Evolutionary conservation across 2,113 vertebrate genomes (phyloP), one percentile per base, ranked within the genome.

Genomic region (Garra rufa): DNA sequence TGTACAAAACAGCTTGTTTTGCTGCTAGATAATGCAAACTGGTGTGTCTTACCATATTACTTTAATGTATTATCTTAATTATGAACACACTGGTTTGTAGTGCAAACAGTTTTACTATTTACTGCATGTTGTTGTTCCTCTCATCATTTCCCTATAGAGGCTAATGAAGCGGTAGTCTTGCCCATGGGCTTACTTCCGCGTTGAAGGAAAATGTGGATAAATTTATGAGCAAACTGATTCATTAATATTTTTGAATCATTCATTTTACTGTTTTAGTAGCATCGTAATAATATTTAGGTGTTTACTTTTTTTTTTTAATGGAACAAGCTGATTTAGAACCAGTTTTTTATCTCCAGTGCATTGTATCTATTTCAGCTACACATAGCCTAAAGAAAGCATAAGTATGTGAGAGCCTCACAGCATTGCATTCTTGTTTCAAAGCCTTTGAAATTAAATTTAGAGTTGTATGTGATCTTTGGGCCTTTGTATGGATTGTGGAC

Each of bases 361-460:
- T 19, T 3, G 8, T 69, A 17, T 69, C 65, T 38, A 21, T 38
- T 69, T 38, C 38, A 69, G 11, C 6, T 46, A 44, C 21, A n/a
- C 30, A 69, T 2, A 10, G 4, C 11, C 11, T 65, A 17, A 43
- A 70, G 38, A 70, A 67, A 67, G 19, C 28, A 0, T 34, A 69
- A 24, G 17, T 44, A 78, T 44, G n/a, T 15, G 11, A 73, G 34
- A 78, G 30, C 28, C 17, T 13, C 50, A 14, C 7, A 57, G n/a
- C 28, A 43, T 26, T 44, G 38, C 24, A 24, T 6, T 17, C 55
- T 59, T 77, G 48, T 57, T 77, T 57, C 75, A 77, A 78, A 79
- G 24, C 15, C 34, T 48, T 80, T 80, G 15, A 67, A 80, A 80
- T 80, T 34, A 65, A 11, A 67, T 55, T 26, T 6, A 52, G 11